Base-by-base conservation (phyloP, 2,113 vertebrate genomes). In the Nymphicus hollandicus region DNA sequence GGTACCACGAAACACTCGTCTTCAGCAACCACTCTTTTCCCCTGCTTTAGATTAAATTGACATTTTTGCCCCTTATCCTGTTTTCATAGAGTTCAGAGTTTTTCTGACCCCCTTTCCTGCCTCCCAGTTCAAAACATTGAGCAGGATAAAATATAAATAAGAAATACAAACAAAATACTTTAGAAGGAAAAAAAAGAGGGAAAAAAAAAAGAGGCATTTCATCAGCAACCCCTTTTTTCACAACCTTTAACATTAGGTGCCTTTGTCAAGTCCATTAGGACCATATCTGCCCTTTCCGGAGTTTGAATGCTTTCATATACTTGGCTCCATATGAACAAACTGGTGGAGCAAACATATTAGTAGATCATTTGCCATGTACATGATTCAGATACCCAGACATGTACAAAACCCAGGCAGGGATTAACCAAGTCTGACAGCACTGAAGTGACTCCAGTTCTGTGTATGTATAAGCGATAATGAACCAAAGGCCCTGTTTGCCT, bases 401-500 rank as follows among this genome's bases (percentile, higher is more conserved):
- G 88, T 95, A 97, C 94, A 91, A 95, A 97, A 96, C 93, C 89
- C 88, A 96, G 94, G 95, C 96, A 96, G 93, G 94, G 97, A 96
- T 97, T 96, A 97, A 94, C 68, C 44, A 39, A 95, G 96, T 95
- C 96, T 97, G 96, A 93, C 95, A 91, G 95, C 85, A 33, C 90
- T 93, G 96, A 96, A 92, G 93, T 96, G 96, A 97, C 96, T 97
- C 96, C 94, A 95, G 93, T 87, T 84, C 91, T 95, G 71, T 97
- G 96, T 97, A 87, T 97, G 93, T 94, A 89, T 49, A 97, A 97
- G 95, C 89, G 96, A 96, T 97, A 97, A 96, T 94, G 95, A 97
- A 95, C 81, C 93, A 91, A 94, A 96, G 73, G 88, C 93, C 77
- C 95, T 97, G 96, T 97, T 97, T 97, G 96, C 37, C 68, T 97